A percentile compares a stretch with the other conserved stretches of the same genome.
These are phyloP conservation scores for Smutsia temminckii DNA, from an alignment of 2,797 vertebrate species.

Conservation along the genomic window DNA sequence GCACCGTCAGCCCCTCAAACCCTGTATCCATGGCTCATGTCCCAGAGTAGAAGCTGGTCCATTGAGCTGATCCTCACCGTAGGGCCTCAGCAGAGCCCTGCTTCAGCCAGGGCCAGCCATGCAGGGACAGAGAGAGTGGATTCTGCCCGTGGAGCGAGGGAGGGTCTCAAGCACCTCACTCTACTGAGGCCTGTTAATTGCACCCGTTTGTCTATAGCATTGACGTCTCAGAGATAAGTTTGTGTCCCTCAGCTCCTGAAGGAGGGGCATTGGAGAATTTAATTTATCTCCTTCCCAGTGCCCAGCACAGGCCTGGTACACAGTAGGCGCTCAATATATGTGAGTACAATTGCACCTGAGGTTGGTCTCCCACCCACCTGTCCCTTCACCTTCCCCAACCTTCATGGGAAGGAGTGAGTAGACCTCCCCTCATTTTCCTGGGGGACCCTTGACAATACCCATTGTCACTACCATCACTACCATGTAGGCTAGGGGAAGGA, in stretches of 20 bases:
- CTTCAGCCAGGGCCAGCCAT: neutral
- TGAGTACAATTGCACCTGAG: neutral
- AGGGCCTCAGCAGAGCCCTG: neutral
- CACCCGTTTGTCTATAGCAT: neutral
- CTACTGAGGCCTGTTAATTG: neutral
- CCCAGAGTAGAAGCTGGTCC: neutral
- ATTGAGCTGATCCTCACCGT: neutral
- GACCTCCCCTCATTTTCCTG: neutral
- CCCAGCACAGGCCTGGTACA: neutral
- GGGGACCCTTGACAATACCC: neutral
- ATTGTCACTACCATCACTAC: neutral
- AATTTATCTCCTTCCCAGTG: neutral
- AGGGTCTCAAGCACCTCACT: neutral
- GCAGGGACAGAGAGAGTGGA: neutral
- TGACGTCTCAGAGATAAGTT: neutral
- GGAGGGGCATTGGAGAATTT: neutral
- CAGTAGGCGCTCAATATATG: neutral
- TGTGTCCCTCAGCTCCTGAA: neutral
- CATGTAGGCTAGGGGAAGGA: no score
- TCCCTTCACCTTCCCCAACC: neutral
- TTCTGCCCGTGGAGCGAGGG: neutral
- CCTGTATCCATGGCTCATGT: neutral
- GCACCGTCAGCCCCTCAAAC: neutral
- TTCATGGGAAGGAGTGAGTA: neutral
- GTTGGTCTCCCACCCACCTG: neutral